These are phyloP conservation scores for Falco naumanni DNA, from an alignment of 2,797 vertebrate species.

Conservation along the genomic window DNA sequence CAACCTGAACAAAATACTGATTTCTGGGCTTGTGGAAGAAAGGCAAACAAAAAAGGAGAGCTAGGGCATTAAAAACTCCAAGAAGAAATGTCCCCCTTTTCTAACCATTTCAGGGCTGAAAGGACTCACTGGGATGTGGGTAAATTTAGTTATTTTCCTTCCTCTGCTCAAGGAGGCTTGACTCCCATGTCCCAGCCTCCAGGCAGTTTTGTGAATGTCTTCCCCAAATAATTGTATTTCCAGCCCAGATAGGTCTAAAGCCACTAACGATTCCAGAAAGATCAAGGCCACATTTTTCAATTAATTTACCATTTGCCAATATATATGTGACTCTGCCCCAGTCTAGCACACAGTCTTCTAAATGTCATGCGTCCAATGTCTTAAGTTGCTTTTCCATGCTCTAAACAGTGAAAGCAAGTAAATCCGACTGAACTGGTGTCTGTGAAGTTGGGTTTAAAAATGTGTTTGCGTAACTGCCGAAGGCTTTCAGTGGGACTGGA, in stretches of 20 bases:
- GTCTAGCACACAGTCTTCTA: not conserved
- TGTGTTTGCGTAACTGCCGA: not conserved
- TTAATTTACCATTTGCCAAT: not conserved
- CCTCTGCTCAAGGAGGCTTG: not conserved
- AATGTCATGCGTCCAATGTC: not conserved
- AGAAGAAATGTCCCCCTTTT: not conserved
- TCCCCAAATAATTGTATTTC: constrained; percentile 4
- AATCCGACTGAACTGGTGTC: not conserved
- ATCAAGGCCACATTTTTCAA: not conserved
- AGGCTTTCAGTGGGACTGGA: not conserved
- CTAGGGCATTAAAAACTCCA: not conserved
- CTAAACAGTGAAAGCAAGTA: not conserved
- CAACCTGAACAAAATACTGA: not conserved
- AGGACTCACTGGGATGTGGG: not conserved
- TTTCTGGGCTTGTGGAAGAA: not conserved
- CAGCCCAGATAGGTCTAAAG: not conserved
- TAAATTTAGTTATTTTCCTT: not conserved
- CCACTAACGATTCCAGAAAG: not conserved
- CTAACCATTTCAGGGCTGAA: not conserved
- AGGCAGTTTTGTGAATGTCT: not conserved
- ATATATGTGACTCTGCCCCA: not conserved
- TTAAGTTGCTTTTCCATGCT: not conserved
- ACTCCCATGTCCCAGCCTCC: not conserved
- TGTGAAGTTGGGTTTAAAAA: not conserved
- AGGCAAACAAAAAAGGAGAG: not conserved